Evolutionary conservation across 64 coral and sea anemone genomes (phyloP), one percentile per base, ranked within the genome.

Genomic region (Astreopora myriophthalma): DNA sequence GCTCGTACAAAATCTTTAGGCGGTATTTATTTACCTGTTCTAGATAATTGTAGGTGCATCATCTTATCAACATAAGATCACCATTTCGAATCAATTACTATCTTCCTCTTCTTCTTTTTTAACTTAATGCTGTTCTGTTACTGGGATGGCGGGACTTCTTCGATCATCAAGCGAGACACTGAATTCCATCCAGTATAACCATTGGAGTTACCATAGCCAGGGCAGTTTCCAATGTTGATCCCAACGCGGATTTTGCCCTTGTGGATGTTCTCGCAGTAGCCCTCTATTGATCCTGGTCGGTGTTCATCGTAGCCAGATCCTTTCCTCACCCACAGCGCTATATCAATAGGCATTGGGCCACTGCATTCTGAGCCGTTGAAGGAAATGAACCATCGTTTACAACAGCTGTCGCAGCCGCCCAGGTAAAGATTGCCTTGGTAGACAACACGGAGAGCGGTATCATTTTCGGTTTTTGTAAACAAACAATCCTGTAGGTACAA

Each of bases 341-440:
- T 26, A 2, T 79, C 75, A 34, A 79, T 55, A 3, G 75, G 42
- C 48, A 79, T 23, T 6, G 75, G 75, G 26, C 75, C 75, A 14
- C 16, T 79, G 46, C 75, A 79, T 24, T 79, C 75, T 35, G 73
- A 35, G 10, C 73, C 73, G 22, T 75, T 75, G 24, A 75, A 75
- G 73, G 37, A 24, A 38, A 79, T 57, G 44, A 79, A 79, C 75
- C 75, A 79, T 49, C 75, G 75, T 44, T 79, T 79, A 31, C 75
- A 79, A 13, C 75, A 79, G 3, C 3, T 1, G 75, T 17, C 28
- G 3, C 75, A 79, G 24, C 1, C 1, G 24, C n/a, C n/a, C n/a
- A 79, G 0, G 24, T 32, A 31, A 31, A 79, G 6, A n/a, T 79
- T 79, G 28, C 75, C 75, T 79, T 79, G 75, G 25, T 55, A 79